These are phyloP conservation scores for Tipula lateralis DNA, from an alignment of 2,888 invertebrate genomes.

Conservation along the genomic window DNA sequence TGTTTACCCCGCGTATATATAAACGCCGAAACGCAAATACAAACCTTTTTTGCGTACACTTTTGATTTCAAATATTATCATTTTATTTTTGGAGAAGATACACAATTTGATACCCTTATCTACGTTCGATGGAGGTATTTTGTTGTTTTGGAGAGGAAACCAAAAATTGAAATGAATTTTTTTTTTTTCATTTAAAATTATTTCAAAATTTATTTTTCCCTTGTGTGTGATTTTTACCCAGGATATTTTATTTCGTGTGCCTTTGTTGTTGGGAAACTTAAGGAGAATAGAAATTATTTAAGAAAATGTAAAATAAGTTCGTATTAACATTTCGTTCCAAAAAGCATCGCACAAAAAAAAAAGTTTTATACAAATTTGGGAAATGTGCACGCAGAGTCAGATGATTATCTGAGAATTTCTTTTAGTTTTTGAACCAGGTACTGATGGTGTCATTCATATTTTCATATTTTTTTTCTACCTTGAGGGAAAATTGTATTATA, in stretches of 20 bases:
- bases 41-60: neutral
- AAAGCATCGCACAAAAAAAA: no score
- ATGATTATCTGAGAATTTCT: neutral
- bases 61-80: neutral
- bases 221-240: neutral
- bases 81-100: neutral
- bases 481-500: neutral
- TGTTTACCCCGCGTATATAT: neutral
- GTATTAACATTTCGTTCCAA: neutral
- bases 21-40: neutral
- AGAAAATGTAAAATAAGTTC: neutral
- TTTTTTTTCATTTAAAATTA: slow-evolving; percentile 1
- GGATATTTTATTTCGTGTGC: neutral
- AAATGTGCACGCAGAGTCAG: neutral
- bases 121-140: neutral
- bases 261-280: neutral
- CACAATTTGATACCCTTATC: neutral
- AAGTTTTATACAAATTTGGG: neutral
- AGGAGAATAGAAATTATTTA: neutral
- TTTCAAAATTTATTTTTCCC: neutral
- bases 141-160: neutral
- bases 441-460: neutral
- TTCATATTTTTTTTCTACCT: neutral
- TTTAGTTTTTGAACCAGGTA: neutral
- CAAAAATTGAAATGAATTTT: neutral